Conservation (phyloP, 2,888 invertebrate genomes). For the Epistrophe eligans region DNA sequence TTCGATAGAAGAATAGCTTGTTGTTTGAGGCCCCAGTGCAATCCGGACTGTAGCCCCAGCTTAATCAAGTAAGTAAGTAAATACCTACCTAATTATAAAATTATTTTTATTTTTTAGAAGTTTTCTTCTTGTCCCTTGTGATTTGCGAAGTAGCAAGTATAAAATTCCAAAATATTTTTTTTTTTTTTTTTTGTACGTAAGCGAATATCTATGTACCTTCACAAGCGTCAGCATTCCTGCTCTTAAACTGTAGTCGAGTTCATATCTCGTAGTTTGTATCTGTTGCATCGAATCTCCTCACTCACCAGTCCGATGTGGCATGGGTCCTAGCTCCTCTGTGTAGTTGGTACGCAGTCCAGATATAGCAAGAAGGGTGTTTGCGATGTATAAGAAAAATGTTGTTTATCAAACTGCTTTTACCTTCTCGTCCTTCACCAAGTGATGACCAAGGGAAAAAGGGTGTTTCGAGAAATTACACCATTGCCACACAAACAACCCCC, state of each 20-base stretch:
- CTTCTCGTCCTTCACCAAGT: constrained; percentile 52
- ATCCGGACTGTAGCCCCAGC: too few relatives aligned
- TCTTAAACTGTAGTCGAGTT: constrained; percentile 26
- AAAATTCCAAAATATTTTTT: too few relatives aligned
- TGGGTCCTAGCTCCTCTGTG: background rate
- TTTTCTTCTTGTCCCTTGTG: too few relatives aligned
- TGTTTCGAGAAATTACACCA: background rate
- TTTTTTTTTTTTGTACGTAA: too few relatives aligned
- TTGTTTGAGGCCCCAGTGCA: too few relatives aligned
- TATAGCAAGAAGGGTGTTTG: constrained; percentile 11
- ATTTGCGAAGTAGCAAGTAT: too few relatives aligned
- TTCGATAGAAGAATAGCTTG: too few relatives aligned
- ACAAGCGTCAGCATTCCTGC: too few relatives aligned
- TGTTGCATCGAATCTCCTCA: constrained; percentile 65
- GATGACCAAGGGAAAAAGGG: constrained; percentile 16
- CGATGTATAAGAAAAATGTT: constrained; percentile 68
- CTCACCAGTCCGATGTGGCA: constrained; percentile 33
- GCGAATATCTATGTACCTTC: too few relatives aligned
- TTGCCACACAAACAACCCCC: background rate
- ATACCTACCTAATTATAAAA: too few relatives aligned
- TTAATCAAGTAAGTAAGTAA: too few relatives aligned
- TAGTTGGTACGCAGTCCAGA: background rate
- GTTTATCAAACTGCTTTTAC: constrained; percentile 64
- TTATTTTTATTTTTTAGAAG: too few relatives aligned
- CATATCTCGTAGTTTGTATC: constrained; percentile 46